Evolutionary conservation across 2,113 vertebrate species (phyloP).

Genomic region (Electrona antarctica): DNA sequence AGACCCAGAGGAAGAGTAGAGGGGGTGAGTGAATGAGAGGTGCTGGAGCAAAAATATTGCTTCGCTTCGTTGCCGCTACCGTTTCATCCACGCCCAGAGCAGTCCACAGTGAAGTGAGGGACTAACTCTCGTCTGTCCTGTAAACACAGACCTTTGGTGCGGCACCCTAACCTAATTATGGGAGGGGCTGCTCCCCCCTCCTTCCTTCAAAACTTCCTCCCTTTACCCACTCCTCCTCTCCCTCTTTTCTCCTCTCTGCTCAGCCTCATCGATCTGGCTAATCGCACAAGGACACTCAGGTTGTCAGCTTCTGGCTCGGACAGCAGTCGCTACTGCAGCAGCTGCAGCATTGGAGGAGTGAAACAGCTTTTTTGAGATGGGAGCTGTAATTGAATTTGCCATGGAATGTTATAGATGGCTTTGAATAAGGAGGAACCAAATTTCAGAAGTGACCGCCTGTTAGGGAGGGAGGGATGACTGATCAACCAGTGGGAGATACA

Average conservation of each 20-base stretch:
- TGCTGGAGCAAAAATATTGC: neutral
- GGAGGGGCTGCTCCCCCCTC: slow-evolving; percentile 75
- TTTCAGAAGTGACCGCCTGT: no score
- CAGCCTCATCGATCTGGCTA: slow-evolving; percentile 71
- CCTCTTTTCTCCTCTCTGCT: slow-evolving; percentile 48
- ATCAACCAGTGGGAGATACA: no score
- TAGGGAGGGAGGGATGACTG: no score
- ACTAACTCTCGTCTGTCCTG: slow-evolving; percentile 67
- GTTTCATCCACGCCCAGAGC: slow-evolving; percentile 54
- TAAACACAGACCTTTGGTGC: slow-evolving; percentile 80
- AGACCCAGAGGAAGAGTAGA: neutral
- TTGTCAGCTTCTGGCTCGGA: slow-evolving; percentile 73
- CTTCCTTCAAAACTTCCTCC: slow-evolving; percentile 48
- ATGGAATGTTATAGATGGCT: neutral
- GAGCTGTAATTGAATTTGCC: slow-evolving; percentile 59
- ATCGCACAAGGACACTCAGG: slow-evolving; percentile 77
- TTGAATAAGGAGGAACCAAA: no score
- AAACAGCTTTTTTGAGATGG: slow-evolving; percentile 25
- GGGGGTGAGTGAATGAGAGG: slow-evolving; percentile 62
- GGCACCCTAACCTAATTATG: slow-evolving; percentile 80
- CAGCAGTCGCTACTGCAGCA: neutral
- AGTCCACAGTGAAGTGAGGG: slow-evolving; percentile 76
- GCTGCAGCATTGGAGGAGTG: neutral
- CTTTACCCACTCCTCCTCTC: slow-evolving; percentile 31
- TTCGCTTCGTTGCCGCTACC: slow-evolving; percentile 10